These are phyloP conservation scores for Cataglyphis albicans DNA, from an alignment of 2,888 invertebrate genomes.

Conservation along the genomic window DNA sequence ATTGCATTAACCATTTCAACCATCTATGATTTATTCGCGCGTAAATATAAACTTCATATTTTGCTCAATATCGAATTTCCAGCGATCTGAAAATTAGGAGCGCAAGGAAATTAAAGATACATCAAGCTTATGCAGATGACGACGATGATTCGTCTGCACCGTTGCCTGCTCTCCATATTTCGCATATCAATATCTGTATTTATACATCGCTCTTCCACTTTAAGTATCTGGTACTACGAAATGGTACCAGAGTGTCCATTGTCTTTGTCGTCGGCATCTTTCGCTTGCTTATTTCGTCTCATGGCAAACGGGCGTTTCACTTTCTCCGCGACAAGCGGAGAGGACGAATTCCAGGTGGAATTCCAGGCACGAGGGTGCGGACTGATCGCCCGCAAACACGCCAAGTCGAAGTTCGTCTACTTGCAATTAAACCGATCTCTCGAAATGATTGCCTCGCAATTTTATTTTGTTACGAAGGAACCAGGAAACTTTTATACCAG, in stretches of 20 bases:
- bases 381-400: conserved; percentile 68
- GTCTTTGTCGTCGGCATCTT: conserved; percentile 62
- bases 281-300: conserved; percentile 70
- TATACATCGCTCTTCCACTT: conserved; percentile 38
- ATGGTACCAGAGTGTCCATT: conserved; percentile 62
- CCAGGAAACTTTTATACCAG: background rate
- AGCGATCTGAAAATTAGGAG: background rate
- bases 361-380: conserved; percentile 73
- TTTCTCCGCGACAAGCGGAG: conserved; percentile 69
- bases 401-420: conserved; percentile 49
- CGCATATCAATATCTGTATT: conserved; percentile 40
- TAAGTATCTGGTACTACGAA: conserved; percentile 49
- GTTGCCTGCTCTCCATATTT: conserved; percentile 3
- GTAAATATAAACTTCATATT: background rate
- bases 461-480: background rate
- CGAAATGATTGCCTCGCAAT: background rate
- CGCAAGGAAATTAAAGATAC: background rate
- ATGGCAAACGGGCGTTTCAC: conserved; percentile 68
- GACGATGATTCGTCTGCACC: background rate
- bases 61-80: background rate
- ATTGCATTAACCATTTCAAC: background rate
- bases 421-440: conserved; percentile 24
- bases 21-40: background rate
- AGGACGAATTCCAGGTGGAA: conserved; percentile 70
- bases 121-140: background rate